These are phyloP conservation scores for Orthonyx spaldingii DNA, from an alignment of 2,113 vertebrate species.

Conservation along the genomic window DNA sequence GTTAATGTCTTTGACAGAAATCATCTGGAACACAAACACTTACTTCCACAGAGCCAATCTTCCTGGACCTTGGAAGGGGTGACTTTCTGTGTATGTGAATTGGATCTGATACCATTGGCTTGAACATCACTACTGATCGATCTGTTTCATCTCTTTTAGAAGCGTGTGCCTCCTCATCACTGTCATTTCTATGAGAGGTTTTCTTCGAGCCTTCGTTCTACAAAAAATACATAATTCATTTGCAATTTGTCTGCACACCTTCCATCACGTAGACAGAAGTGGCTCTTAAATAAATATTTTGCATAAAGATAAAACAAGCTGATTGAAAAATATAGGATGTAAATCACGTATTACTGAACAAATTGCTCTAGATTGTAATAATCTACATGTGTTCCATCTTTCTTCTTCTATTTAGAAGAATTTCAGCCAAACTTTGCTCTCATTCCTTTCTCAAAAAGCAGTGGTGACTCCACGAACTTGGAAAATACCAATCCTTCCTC, in stretches of 20 bases:
- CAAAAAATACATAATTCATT: background rate
- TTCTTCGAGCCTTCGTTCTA: slow-evolving; percentile 82
- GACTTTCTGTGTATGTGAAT: slow-evolving; percentile 91
- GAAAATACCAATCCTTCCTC: background rate
- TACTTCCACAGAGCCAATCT: slow-evolving; percentile 85
- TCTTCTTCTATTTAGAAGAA: background rate
- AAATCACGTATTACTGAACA: background rate
- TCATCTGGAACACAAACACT: slow-evolving; percentile 60
- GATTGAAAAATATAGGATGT: background rate
- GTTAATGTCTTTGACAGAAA: background rate
- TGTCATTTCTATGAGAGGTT: slow-evolving; percentile 72
- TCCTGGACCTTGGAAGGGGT: slow-evolving; percentile 82
- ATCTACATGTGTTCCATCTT: background rate
- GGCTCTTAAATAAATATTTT: background rate
- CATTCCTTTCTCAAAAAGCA: background rate
- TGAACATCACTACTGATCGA: slow-evolving; percentile 80
- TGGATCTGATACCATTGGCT: slow-evolving; percentile 87
- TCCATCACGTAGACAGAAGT: background rate
- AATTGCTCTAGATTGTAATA: background rate
- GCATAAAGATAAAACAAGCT: background rate
- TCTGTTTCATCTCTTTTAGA: slow-evolving; percentile 82
- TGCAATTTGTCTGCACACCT: background rate
- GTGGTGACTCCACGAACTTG: background rate
- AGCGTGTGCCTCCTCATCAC: slow-evolving; percentile 76
- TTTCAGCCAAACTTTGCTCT: background rate